Conservation (phyloP, 2,797 vertebrate species). For the Dendrocincla fuliginosa region DNA sequence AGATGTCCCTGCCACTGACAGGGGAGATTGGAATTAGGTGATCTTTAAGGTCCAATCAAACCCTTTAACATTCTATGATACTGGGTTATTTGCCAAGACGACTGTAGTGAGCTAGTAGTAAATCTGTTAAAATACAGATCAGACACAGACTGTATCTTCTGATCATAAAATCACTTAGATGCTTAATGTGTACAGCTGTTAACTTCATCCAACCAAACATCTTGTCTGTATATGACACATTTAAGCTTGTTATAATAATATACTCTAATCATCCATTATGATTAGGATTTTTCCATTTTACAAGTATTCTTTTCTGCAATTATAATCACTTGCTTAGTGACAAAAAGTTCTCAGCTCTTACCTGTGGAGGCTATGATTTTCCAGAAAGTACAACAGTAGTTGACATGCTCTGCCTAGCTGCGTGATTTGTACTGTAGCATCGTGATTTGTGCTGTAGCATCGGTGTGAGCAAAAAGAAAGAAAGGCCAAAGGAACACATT, state of each 20-base stretch:
- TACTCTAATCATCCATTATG: neutral
- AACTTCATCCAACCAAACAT: neutral
- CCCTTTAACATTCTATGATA: neutral
- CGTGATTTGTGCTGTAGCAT: neutral
- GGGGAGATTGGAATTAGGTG: neutral
- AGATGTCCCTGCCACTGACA: rapidly evolving
- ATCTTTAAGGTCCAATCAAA: neutral
- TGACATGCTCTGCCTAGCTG: neutral
- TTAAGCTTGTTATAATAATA: neutral
- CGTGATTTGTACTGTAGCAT: neutral
- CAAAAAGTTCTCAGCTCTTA: neutral
- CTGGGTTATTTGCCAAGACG: neutral
- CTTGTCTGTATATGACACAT: neutral
- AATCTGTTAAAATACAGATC: neutral
- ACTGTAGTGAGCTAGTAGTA: neutral
- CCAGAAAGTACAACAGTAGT: neutral
- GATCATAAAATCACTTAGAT: neutral
- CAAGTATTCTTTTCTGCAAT: neutral
- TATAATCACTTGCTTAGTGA: neutral
- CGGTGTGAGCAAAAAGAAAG: neutral
- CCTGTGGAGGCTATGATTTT: neutral
- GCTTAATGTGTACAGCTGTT: neutral
- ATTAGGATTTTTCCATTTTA: neutral
- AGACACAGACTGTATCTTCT: neutral
- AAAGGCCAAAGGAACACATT: neutral